Evolutionary conservation across 2,888 invertebrate species (phyloP).

Genomic region (Galerucella nymphaeae): DNA sequence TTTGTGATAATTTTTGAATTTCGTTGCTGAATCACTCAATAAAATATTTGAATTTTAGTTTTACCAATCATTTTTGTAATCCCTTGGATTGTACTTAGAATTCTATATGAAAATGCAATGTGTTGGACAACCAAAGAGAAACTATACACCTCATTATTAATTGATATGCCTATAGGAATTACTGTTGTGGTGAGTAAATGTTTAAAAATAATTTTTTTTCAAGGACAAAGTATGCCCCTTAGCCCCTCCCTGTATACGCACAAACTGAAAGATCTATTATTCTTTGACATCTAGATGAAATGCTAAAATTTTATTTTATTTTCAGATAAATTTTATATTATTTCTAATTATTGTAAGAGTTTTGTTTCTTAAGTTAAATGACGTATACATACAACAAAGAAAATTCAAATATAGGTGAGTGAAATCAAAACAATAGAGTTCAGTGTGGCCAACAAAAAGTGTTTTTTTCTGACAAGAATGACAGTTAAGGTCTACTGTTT

Average conservation of each 20-base stretch:
- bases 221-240: no score
- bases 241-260: background rate
- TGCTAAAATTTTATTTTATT: conserved; percentile 32
- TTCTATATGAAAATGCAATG: conserved; percentile 66
- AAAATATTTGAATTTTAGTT: conserved; percentile 59
- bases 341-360: conserved; percentile 72
- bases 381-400: conserved; percentile 69
- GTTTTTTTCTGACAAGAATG: no score
- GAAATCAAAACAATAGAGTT: no score
- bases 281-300: background rate
- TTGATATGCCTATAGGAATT: conserved; percentile 70
- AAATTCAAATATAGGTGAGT: conserved; percentile 71
- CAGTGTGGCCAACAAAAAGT: no score
- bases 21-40: no score
- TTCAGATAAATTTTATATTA: conserved; percentile 72
- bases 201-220: no score
- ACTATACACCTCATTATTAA: conserved; percentile 66
- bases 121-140: conserved; percentile 72
- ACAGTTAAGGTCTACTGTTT: no score
- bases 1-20: no score
- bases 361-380: conserved; percentile 69
- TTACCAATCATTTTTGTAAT: conserved; percentile 69
- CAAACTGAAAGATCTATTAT: no score
- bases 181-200: conserved; percentile 69
- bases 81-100: conserved; percentile 70